Evolutionary conservation across 2,797 vertebrate genomes (phyloP), one percentile per base, ranked within the genome.

Genomic region (Chelonia mydas): DNA sequence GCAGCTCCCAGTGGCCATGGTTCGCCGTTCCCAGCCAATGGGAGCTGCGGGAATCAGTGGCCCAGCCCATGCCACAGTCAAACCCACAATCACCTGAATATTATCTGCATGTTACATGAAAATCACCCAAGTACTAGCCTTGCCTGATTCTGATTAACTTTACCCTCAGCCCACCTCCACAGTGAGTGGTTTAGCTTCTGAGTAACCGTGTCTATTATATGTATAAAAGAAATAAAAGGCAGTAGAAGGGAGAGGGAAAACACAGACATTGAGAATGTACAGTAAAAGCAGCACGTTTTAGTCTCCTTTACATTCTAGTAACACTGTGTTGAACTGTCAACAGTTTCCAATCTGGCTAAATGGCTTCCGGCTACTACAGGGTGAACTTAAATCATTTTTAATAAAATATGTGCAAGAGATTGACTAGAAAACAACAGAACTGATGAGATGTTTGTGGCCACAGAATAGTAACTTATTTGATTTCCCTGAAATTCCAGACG

Each of bases 401-500:
- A 97, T 93, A 97, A 96, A 95, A 96, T 92, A 96, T 47, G 33
- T 94, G 79, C 37, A 95, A 95, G 80, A 41, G 83, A 94, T 50
- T 59, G 54, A 96, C 55, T 88, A 16, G 50, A 50, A 92, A 98
- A 92, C 76, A 97, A 88, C 77, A 97, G 90, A 97, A 94, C 95
- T 93, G 33, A 98, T 97, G 92, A 94, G 81, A 97, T 97, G 98
- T 97, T 92, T 93, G 51, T 28, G 23, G 93, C 47, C 68, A 90
- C 2, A 19, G 81, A 96, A 93, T 84, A 91, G 86, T 78, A 97
- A 95, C 78, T 95, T 97, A 97, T 98, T 97, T 97, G 94, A 97
- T 97, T 98, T 97, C 89, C 72, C 82, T 97, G 97, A 97, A 98
- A 98, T 97, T 98, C 85, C 72, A 88, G 89, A 93, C 23, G 2